Evolutionary conservation across 2,888 invertebrate genomes (phyloP), one percentile per base, ranked within the genome.

Genomic region (Caenorhabditis sp.): DNA sequence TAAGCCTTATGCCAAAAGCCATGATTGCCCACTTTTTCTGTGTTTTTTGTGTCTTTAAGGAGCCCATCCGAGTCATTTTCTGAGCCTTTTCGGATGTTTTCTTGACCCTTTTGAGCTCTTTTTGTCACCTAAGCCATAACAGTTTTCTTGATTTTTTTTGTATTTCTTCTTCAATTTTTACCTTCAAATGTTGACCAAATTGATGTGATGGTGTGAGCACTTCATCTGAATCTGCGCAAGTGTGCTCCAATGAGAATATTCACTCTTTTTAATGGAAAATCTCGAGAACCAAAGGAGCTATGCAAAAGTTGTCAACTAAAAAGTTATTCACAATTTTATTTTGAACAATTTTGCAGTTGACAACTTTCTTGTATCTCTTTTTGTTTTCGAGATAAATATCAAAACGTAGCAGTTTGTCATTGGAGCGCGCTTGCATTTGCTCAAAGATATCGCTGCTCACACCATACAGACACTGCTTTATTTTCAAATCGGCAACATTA

Each of bases 121-220:
- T 61, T 77, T 72, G 72, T 74, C 80, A 68, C 80, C 70, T 67
- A 80, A 80, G 80, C 80, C 80, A 80, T 80, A 80, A 80, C 80
- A 80, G 69, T 55, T 71, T 65, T n/a, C n/a, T n/a, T n/a, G n/a
- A n/a, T n/a, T n/a, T n/a, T n/a, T n/a, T n/a, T n/a, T n/a, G n/a
- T n/a, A n/a, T n/a, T n/a, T n/a, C n/a, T 22, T 18, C 22, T 35
- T 20, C 13, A 37, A 28, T 37, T 24, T n/a, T 15, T 53, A 22
- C 18, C 26, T 26, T 28, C 15, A 50, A 60, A 67, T 81, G 76
- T 81, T 81, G 81, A 81, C 76, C 81, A 76, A 70, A 67, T 70
- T 60, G 22, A 64, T 82, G 82, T 82, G 82, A 82, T 82, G 71
- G 26, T 72, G 82, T 69, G 24, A 67, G 82, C 82, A 62, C 71